Evolutionary conservation across 1,140 invertebrate genomes (phyloP).

Genomic region (Galendromus occidentalis): DNA sequence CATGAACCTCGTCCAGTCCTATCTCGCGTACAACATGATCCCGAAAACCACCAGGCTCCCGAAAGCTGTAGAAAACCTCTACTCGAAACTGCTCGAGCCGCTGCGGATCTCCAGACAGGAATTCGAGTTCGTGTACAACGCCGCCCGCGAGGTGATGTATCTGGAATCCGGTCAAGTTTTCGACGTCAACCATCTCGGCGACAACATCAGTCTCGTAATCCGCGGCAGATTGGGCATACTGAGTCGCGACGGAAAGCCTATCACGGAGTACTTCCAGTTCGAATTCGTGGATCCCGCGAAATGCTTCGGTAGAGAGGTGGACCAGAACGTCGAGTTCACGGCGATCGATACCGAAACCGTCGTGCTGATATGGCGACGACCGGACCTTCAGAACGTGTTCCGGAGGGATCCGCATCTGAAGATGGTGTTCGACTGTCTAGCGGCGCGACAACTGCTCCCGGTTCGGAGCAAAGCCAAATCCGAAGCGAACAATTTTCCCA

Average conservation of each 20-base stretch:
- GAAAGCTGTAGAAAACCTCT: not conserved
- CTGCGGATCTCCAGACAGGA: not conserved
- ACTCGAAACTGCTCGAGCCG: not conserved
- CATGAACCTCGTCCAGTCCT: conserved; percentile 51
- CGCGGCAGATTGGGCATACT: not conserved
- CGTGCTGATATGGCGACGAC: not conserved
- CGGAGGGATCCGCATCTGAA: not conserved
- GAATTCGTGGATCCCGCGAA: not conserved
- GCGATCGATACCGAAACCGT: not conserved
- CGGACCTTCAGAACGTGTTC: not conserved
- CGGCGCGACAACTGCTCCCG: not conserved
- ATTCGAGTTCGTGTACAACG: not conserved
- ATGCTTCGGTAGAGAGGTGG: not conserved
- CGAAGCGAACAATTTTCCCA: too few species aligned
- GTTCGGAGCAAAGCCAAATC: not conserved
- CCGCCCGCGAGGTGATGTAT: not conserved
- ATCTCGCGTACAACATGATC: not conserved
- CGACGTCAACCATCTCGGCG: not conserved
- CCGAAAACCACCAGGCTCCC: not conserved
- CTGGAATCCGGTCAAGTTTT: not conserved
- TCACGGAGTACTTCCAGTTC: not conserved
- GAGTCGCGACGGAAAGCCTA: not conserved
- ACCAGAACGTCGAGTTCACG: not conserved
- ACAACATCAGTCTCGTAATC: not conserved
- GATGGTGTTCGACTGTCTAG: not conserved